phyloP scores from a whole-genome alignment of 2,797 vertebrate genomes.

The Emys orbicularis region DNA sequence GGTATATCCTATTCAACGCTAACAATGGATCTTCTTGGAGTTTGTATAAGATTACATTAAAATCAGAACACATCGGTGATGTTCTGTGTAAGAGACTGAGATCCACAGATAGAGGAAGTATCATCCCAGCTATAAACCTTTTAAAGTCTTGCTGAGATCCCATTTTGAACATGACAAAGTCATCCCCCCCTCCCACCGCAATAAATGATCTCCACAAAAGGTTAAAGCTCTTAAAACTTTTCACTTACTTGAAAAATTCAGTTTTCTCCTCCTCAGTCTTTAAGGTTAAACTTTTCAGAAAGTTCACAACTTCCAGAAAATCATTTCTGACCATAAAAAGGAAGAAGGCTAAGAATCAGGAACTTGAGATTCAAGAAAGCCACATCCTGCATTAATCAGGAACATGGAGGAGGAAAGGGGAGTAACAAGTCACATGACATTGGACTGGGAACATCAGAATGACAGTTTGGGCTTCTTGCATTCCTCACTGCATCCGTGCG shows the following conservation, averaged over 20 bases:
- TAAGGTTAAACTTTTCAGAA: slow-evolving; percentile 94
- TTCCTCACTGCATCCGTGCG: neutral
- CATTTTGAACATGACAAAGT: neutral
- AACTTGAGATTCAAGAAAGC: neutral
- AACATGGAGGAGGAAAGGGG: neutral
- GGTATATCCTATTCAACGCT: neutral
- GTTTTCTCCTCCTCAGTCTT: slow-evolving; percentile 98
- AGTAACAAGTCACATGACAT: neutral
- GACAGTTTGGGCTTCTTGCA: neutral
- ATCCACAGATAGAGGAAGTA: neutral
- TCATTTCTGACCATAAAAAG: slow-evolving; percentile 88
- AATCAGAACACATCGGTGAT: neutral
- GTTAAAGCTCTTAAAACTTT: neutral
- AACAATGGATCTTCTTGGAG: neutral
- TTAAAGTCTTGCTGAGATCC: neutral
- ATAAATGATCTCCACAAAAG: neutral
- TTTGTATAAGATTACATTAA: neutral
- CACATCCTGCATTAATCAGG: neutral
- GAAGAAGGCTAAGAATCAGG: neutral
- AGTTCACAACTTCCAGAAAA: slow-evolving; percentile 96
- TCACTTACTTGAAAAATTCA: slow-evolving; percentile 98
- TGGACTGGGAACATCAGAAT: neutral
- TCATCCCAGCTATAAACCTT: neutral
- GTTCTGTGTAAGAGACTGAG: neutral
- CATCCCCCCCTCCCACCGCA: neutral